These are phyloP conservation scores for Mesorhabditis spiculigera DNA, from an alignment of 2,888 invertebrate genomes.

Conservation along the genomic window DNA sequence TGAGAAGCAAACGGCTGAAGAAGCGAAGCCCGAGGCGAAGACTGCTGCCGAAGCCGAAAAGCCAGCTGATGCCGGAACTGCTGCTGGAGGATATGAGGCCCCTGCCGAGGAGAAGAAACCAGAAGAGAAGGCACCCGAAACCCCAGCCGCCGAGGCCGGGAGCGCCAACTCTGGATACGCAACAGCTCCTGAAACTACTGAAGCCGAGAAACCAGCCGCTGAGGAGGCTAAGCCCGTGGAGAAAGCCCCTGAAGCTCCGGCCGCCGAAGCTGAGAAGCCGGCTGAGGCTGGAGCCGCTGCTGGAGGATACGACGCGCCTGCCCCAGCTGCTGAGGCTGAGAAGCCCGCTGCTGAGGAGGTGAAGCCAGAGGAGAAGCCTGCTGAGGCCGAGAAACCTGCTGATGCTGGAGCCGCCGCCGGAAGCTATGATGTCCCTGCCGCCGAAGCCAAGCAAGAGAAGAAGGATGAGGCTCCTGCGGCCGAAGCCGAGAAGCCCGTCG, in stretches of 20 bases:
- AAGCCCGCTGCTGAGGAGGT: neutral
- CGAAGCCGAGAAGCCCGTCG: too few relatives aligned
- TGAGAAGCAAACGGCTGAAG: neutral
- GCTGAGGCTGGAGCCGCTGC: too few relatives aligned
- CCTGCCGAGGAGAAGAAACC: neutral
- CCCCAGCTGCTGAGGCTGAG: neutral
- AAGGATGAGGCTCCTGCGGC: neutral
- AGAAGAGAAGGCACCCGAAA: neutral
- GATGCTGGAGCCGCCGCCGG: neutral
- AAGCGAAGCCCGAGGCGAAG: neutral
- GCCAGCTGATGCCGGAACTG: neutral
- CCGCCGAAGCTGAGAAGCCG: neutral
- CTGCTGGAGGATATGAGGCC: neutral
- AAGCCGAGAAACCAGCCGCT: neutral
- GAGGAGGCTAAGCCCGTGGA: neutral
- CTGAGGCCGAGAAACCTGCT: too few relatives aligned
- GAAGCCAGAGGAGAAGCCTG: constrained; percentile 6
- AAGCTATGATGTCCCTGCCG: neutral
- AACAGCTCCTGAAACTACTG: neutral
- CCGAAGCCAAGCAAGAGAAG: neutral
- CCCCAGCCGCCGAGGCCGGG: neutral
- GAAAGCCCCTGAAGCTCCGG: neutral
- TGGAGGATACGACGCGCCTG: too few relatives aligned
- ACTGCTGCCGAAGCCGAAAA: neutral
- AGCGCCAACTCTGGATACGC: neutral